Conservation (phyloP, 2,113 vertebrate genomes). For the Anseranas semipalmata region DNA sequence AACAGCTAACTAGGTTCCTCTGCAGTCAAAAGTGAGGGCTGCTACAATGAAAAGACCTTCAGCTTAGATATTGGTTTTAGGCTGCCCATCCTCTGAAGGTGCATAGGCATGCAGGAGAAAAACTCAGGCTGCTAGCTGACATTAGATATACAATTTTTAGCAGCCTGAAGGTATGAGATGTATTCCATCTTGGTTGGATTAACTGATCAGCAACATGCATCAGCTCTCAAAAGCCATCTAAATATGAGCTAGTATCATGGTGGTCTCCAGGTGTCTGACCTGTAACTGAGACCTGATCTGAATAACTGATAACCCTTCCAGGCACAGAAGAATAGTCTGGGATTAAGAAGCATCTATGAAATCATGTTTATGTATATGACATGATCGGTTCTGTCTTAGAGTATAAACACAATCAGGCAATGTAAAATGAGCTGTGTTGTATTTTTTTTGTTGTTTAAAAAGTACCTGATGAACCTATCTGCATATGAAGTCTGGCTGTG, state of each 20-base stretch:
- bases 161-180: neutral
- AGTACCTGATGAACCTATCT: slow-evolving; percentile 5
- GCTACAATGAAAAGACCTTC: neutral
- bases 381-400: neutral
- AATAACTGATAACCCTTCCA: neutral
- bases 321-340: neutral
- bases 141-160: neutral
- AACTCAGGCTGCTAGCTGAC: neutral
- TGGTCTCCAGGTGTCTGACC: neutral
- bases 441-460: neutral
- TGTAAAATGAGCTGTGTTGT: neutral
- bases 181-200: neutral
- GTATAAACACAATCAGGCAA: slow-evolving; percentile 36
- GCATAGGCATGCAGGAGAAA: neutral
- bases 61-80: neutral
- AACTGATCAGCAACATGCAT: neutral
- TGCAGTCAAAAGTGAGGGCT: neutral
- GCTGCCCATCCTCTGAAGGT: neutral
- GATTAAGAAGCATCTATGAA: neutral
- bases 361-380: neutral
- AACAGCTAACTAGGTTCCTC: neutral
- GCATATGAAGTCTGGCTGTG: neutral
- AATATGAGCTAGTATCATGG: neutral
- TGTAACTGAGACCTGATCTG: neutral
- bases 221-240: neutral